Base-by-base conservation (phyloP, 2,888 invertebrate species). In the Microctonus brassicae region DNA sequence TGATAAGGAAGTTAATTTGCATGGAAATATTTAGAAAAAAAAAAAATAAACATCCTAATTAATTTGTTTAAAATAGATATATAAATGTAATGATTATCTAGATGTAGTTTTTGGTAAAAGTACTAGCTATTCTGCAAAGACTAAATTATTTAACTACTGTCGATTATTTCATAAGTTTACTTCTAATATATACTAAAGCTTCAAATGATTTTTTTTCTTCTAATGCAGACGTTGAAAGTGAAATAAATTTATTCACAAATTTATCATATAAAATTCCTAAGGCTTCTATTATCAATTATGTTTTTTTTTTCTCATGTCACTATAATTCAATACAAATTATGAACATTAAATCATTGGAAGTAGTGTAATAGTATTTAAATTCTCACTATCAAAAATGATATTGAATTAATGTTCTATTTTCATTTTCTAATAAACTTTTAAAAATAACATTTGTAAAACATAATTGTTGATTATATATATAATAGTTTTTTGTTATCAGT, bases 331-430 rank as follows among this genome's bases (percentile, higher is more conserved):
- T 24, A 20, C 20, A 20, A 20, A 47, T 64, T 11, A 39, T 42
- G 9, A 29, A 53, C 53, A 36, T 36, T 39, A 55, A 5, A 9
- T n/a, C n/a, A 47, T 57, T 71, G 73, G 66, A 73, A 73, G 71
- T n/a, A n/a, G n/a, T n/a, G n/a, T n/a, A n/a, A n/a, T n/a, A n/a
- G n/a, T 69, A 33, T 71, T 69, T 67, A 7, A 4, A 13, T 34
- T 65, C 55, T 58, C 58, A 58, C n/a, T 60, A n/a, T 42, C 9
- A 39, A 39, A n/a, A 42, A 29, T 64, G 52, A n/a, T 52, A 17
- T 64, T 0, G 33, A 4, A 52, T 17, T 29, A 52, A 26, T 52
- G 13, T 22, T n/a, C 29, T 10, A 17, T 11, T 62, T n/a, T 52
- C 13, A 29, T 64, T 39, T 22, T 63, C 47, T n/a, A 39, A 63